Base-by-base conservation (phyloP, 2,797 vertebrate genomes). In the Helostoma temminkii region DNA sequence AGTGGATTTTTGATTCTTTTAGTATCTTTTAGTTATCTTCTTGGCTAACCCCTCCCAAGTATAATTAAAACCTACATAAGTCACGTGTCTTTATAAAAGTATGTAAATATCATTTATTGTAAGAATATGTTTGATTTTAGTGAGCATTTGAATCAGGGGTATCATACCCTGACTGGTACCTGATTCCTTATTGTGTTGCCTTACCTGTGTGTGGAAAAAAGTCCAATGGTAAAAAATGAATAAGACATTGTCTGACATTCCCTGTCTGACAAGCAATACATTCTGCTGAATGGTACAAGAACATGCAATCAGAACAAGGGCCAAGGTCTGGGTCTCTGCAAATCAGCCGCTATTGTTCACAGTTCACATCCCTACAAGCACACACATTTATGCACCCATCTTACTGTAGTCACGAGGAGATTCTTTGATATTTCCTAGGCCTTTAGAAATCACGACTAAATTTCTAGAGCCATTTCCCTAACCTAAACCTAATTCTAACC, bases 251-350 rank as follows among this genome's bases (percentile, higher is more conserved):
- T n/a, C n/a, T n/a, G n/a, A n/a, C 71, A 85, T 74, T 87, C 69
- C 69, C 76, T 72, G 42, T 61, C 70, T 87, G 71, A 69, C 65
- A 73, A 86, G 78, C 71, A 77, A 81, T 80, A 61, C 66, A 74
- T 83, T 88, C 58, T 68, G 25, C 71, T 68, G 61, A 88, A 65
- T 46, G 49, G 69, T 79, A 63, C 76, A 77, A 73, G 70, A 74
- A 76, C 66, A 64, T 66, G 80, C 34, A 78, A 81, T 84, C 52
- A 67, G 55, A 73, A 56, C 30, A 47, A 41, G 24, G 36, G 21
- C 21, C 49, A 26, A 71, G 68, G 57, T 74, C 56, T 45, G 39
- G 30, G 61, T 63, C 69, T 64, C 55, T 74, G 64, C 56, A 66
- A 78, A 76, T 69, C 82, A 79, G 76, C 58, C 63, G 43, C 71